Percentiles rank a stretch among this genome's conserved stretches.
These are phyloP conservation scores for Petroica traversi DNA, from an alignment of 2,113 vertebrate genomes.

Conservation along the genomic window DNA sequence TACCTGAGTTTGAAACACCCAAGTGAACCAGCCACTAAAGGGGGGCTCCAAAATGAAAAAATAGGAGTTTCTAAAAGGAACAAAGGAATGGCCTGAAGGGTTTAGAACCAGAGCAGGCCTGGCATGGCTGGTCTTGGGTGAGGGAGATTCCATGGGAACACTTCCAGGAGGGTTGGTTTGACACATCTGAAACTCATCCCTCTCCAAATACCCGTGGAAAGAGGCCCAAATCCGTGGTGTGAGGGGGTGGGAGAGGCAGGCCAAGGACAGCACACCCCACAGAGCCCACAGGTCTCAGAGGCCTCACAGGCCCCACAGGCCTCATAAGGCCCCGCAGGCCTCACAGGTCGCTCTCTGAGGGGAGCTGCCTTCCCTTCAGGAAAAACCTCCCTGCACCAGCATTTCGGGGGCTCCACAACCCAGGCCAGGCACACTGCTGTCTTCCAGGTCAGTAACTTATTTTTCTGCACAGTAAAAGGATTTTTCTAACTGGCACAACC, in stretches of 20 bases:
- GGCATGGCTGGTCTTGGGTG: background rate
- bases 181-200: background rate
- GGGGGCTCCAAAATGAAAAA: background rate
- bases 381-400: background rate
- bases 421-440: fast-evolving
- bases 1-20: background rate
- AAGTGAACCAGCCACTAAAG: background rate
- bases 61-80: background rate
- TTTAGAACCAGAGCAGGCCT: fast-evolving
- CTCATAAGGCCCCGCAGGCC: background rate
- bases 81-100: fast-evolving
- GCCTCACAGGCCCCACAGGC: background rate
- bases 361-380: background rate
- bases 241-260: background rate
- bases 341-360: background rate
- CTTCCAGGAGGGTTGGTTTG: background rate
- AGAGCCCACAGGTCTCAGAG: background rate
- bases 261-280: background rate
- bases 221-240: background rate
- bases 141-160: background rate
- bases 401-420: background rate
- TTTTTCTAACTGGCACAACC: fast-evolving
- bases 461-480: background rate
- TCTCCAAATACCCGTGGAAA: background rate
- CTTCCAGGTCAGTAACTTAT: background rate